Conservation (phyloP, 2,797 vertebrate species). For the Rhynchonycteris naso region DNA sequence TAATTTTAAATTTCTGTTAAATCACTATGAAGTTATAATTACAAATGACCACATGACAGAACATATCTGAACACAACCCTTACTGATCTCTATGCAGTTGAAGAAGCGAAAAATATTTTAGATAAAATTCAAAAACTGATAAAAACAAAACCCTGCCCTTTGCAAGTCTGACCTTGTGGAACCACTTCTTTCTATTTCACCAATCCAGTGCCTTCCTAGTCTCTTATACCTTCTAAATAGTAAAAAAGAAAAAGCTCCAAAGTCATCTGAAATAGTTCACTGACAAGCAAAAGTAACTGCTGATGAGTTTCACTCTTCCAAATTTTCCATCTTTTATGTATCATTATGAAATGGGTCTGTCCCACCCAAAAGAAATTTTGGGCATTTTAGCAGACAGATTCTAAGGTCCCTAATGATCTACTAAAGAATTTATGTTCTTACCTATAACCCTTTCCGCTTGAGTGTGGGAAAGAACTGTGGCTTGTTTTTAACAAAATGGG, state of each 20-base stretch:
- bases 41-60: background rate
- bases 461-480: background rate
- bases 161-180: background rate
- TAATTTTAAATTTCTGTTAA: background rate
- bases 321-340: background rate
- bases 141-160: background rate
- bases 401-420: background rate
- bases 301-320: background rate
- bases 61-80: background rate
- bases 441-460: background rate
- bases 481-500: background rate
- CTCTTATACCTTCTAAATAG: background rate
- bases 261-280: slow-evolving; percentile 12
- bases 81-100: background rate
- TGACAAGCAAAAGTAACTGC: slow-evolving; percentile 34
- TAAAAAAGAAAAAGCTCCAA: background rate
- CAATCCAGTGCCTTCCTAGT: background rate
- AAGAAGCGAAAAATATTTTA: background rate
- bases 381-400: background rate
- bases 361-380: background rate
- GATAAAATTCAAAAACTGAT: background rate
- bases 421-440: background rate
- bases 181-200: background rate
- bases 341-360: background rate
- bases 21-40: background rate